These are phyloP conservation scores for Geopemphigus sp. DNA, from an alignment of 1,140 invertebrate species.

Conservation along the genomic window DNA sequence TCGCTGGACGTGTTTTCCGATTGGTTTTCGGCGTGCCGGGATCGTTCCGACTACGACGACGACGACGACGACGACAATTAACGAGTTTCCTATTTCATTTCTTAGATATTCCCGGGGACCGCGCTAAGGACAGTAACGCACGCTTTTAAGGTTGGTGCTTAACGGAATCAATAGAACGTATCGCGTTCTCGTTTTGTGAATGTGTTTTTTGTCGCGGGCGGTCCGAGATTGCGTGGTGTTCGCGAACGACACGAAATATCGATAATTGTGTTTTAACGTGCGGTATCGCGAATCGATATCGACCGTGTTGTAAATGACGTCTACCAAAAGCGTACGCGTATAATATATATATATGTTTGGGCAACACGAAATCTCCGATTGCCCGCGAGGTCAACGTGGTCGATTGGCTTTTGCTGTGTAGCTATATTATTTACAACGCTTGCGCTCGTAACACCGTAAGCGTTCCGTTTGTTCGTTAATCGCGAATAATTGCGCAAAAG, in stretches of 20 bases:
- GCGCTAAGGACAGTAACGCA: constrained; percentile 61
- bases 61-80: too few relatives aligned
- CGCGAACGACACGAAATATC: background rate
- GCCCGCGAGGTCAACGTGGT: background rate
- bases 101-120: constrained; percentile 67
- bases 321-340: too few relatives aligned
- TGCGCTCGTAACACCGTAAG: constrained; percentile 6
- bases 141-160: constrained; percentile 59
- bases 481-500: too few relatives aligned
- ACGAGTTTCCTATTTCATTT: constrained; percentile 54
- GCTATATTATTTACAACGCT: constrained; percentile 1
- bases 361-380: constrained; percentile 2
- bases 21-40: too few relatives aligned
- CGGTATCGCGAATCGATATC: too few relatives aligned
- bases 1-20: too few relatives aligned
- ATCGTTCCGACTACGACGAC: too few relatives aligned
- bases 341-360: too few relatives aligned
- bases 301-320: too few relatives aligned
- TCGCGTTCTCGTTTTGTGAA: background rate
- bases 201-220: constrained; percentile 5
- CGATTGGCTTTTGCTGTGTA: background rate
- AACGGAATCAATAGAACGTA: constrained; percentile 40
- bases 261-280: too few relatives aligned
- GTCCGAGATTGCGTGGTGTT: too few relatives aligned
- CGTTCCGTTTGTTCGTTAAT: too few relatives aligned